Conservation (phyloP, 1,140 invertebrate species). For the Anastrepha obliqua region DNA sequence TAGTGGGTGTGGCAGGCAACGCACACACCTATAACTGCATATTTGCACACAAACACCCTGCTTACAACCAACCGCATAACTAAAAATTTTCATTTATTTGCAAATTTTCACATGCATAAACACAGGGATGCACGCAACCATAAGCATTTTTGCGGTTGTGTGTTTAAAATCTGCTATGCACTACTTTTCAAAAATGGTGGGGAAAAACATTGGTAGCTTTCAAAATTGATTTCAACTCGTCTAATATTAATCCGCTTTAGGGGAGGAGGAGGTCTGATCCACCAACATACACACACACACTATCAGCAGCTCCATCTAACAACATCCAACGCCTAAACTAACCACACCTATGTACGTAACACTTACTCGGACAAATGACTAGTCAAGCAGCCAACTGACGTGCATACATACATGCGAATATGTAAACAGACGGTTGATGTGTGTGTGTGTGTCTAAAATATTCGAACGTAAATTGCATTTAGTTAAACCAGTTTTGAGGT, state of each 20-base stretch:
- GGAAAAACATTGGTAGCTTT: neutral
- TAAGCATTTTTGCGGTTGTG: neutral
- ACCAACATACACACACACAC: neutral
- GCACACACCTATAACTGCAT: neutral
- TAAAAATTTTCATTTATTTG: slow-evolving; percentile 46
- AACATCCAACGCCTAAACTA: neutral
- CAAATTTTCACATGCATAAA: slow-evolving; percentile 1
- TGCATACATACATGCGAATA: too few relatives aligned
- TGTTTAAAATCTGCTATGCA: slow-evolving; percentile 12
- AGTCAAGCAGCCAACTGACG: neutral
- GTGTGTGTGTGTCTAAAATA: neutral
- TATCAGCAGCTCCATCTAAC: neutral
- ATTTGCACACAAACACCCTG: neutral
- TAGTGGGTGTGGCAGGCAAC: neutral
- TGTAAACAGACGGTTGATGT: neutral
- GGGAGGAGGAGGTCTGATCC: neutral
- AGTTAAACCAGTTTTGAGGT: slow-evolving; percentile 35
- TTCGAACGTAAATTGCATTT: slow-evolving; percentile 47
- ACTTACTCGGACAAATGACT: neutral
- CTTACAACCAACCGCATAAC: neutral
- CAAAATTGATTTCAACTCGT: slow-evolving; percentile 44
- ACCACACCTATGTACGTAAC: slow-evolving; percentile 7
- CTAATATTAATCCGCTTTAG: slow-evolving; percentile 37
- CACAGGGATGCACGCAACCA: neutral
- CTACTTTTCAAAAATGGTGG: neutral